Base-by-base conservation (phyloP, 2,797 vertebrate genomes). In the Enteromius mattozi region DNA sequence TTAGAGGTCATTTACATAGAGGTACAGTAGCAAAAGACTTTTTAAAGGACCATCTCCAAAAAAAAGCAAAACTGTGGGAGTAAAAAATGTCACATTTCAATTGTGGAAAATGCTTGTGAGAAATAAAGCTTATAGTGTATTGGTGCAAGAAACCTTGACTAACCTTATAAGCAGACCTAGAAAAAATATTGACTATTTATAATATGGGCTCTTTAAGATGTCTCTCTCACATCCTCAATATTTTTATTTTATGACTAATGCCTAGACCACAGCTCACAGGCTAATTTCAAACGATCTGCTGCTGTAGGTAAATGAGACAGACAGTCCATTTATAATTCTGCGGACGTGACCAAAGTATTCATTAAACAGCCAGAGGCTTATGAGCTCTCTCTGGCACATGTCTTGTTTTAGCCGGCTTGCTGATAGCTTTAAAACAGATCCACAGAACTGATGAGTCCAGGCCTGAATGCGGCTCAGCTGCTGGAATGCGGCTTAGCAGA, bases 311-410 rank as follows among this genome's bases (percentile, higher is more conserved):
- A 33, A 69, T 59, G 79, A 74, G 51, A 45, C 47, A 21, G 69
- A 49, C 9, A 49, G 81, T 82, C 82, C 27, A 78, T 82, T 84
- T 72, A 81, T 87, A 78, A 45, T 72, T 63, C 21, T 80, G 56
- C 71, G 68, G 72, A 78, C 12, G 45, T 56, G 45, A 78, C 56
- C 16, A 30, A 75, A 81, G 78, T 72, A n/a, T 80, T 51, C 56
- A 12, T 27, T 17, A 72, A 68, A 70, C 65, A 56, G 40, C 51
- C 82, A 85, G 61, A 77, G 24, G 71, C 68, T 74, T n/a, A 65
- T 63, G 63, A 37, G 51, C 70, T 42, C 21, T 56, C 47, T 30
- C 16, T 24, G 42, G 61, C 24, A 56, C 6, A 69, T 45, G 51
- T 74, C 54, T 70, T 66, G 21, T 79, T 61, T 35, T 65, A 72